Evolutionary conservation across 1,140 invertebrate genomes (phyloP).

Genomic region (Macrotrachela quadricornifera): DNA sequence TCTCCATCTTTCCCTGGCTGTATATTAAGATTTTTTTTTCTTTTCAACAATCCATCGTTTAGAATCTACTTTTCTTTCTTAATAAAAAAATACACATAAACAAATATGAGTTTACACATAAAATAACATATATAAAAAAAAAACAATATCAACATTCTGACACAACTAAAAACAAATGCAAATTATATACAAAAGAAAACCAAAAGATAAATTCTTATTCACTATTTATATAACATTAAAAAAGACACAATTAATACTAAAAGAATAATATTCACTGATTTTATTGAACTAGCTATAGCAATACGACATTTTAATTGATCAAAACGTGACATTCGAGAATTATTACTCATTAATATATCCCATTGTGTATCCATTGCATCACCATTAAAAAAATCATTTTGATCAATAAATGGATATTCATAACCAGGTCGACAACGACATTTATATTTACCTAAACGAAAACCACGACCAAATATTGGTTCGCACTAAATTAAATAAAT

Average conservation of each 20-base stretch:
- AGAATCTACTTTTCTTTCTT: too few relatives aligned
- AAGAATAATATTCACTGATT: neutral
- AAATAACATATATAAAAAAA: too few relatives aligned
- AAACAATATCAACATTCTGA: too few relatives aligned
- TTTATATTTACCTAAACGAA: constrained; percentile 82
- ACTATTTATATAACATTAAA: too few relatives aligned
- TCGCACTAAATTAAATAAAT: constrained; percentile 3
- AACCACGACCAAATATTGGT: constrained; percentile 34
- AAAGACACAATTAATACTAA: too few relatives aligned
- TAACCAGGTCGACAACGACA: constrained; percentile 89
- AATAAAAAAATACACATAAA: too few relatives aligned
- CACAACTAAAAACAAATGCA: too few relatives aligned
- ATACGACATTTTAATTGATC: constrained; percentile 8
- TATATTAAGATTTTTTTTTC: neutral
- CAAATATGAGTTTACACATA: too few relatives aligned
- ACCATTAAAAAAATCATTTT: constrained; percentile 6
- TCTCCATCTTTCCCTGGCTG: too few relatives aligned
- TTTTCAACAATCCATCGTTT: too few relatives aligned
- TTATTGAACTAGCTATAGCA: constrained; percentile 4
- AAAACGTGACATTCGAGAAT: neutral
- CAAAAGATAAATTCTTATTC: too few relatives aligned
- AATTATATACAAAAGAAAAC: too few relatives aligned
- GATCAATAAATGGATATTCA: constrained; percentile 60
- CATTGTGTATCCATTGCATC: constrained; percentile 8
- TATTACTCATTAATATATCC: constrained; percentile 3